Base-by-base conservation (phyloP, 2,113 vertebrate genomes). In the Mohoua ochrocephala region DNA sequence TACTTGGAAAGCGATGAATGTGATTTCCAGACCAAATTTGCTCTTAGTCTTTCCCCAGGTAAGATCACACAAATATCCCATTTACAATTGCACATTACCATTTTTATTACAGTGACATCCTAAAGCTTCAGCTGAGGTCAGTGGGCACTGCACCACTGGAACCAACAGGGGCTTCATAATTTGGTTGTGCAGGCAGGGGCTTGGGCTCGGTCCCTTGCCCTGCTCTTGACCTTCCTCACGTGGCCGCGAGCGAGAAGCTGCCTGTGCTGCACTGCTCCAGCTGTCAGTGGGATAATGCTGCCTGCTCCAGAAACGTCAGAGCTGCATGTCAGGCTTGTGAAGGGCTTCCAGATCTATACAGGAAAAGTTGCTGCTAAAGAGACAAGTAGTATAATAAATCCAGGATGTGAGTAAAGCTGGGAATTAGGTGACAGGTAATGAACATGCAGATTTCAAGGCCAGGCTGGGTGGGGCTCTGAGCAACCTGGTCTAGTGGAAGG, bases 11-110 rank as follows among this genome's bases (percentile, higher is more conserved):
- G 99, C 1, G 98, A 99, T 11, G 99, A 98, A 44, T 99, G 99
- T 94, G 99, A 99, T 95, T 99, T 99, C 97, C 99, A 99, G 98
- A 99, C 99, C 70, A 99, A 99, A 98, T 99, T 99, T 97, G 99
- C 99, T 13, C 99, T 99, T 89, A 99, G 99, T 89, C 99, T 99
- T 85, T 98, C 98, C 84, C 99, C 99, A 91, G 99, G 99, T 99
- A 97, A 98, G 94, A 33, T 63, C 42, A 78, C 53, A 57, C 41
- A 74, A 77, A 68, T 33, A 44, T 1, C 12, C 30, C 37, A 57
- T 68, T 60, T 81, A 15, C 31, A 56, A 59, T 7, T 53, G n/a
- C 41, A 9, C 33, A 2, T 63, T 8, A 4, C 10, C 15, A 7
- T 76, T 85, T 65, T 53, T 63, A 26, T 57, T 69, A 15, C 15